A percentile compares a stretch with the other conserved stretches of the same genome.
Conservation (phyloP, 2,797 vertebrate genomes). For the Chloroceryle inda region DNA sequence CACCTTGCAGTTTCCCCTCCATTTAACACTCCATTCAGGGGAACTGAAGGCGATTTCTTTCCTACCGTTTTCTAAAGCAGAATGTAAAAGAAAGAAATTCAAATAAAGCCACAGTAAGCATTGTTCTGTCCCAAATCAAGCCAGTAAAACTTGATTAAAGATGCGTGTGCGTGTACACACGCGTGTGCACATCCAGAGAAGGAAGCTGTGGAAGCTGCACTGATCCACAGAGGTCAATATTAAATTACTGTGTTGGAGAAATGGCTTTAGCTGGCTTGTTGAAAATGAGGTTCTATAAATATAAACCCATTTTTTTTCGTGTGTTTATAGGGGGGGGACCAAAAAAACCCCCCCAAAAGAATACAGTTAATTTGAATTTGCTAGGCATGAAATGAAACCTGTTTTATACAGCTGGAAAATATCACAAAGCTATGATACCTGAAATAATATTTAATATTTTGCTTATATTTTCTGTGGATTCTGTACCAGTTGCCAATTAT, state of each 20-base stretch:
- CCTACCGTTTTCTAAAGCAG: neutral
- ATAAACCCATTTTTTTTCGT: neutral
- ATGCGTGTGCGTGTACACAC: fast-evolving
- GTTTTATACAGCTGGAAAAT: neutral
- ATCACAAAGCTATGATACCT: neutral
- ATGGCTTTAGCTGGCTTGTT: neutral
- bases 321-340: neutral
- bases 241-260: neutral
- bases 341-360: too few relatives aligned
- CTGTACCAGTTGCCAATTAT: neutral
- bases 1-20: neutral
- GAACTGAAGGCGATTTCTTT: neutral
- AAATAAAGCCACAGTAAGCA: neutral
- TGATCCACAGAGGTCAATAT: neutral
- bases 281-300: neutral
- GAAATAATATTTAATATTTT: neutral
- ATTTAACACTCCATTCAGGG: slow-evolving; percentile 20
- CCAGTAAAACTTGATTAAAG: neutral
- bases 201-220: neutral
- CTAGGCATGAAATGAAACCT: neutral
- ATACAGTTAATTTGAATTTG: neutral
- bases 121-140: neutral
- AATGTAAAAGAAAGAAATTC: neutral
- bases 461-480: neutral
- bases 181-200: fast-evolving